Percentiles rank a stretch among this genome's conserved stretches.
These are phyloP conservation scores for Galerucella nymphaeae DNA, from an alignment of 2,888 invertebrate species.

Conservation along the genomic window DNA sequence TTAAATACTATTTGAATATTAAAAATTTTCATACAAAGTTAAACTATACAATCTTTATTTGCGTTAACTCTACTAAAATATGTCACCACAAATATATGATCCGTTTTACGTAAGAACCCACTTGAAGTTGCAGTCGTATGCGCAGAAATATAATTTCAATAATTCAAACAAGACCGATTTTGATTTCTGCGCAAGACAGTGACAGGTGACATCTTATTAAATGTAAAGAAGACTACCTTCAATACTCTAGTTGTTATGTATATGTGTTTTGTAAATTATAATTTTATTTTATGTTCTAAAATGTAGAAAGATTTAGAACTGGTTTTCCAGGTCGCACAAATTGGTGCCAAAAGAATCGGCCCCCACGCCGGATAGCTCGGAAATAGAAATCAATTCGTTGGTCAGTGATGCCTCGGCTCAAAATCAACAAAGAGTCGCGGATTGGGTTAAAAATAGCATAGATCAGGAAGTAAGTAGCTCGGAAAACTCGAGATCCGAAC, in stretches of 20 bases:
- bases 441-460: slow-evolving; percentile 79
- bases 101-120: too few species aligned
- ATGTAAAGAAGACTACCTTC: too few species aligned
- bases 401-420: slow-evolving; percentile 53
- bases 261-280: background rate
- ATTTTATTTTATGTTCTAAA: background rate
- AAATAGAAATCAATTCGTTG: slow-evolving; percentile 47
- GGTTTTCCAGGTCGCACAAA: slow-evolving; percentile 58
- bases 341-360: slow-evolving; percentile 40
- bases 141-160: too few species aligned
- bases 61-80: too few species aligned
- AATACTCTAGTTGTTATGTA: background rate
- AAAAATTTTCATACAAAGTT: too few species aligned
- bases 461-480: slow-evolving; percentile 66
- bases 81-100: too few species aligned
- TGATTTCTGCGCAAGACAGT: too few species aligned
- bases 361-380: slow-evolving; percentile 41
- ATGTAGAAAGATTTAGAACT: background rate
- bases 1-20: too few species aligned
- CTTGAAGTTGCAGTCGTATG: too few species aligned
- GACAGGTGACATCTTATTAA: too few species aligned
- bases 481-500: slow-evolving; percentile 59
- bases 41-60: too few species aligned
- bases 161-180: too few species aligned
- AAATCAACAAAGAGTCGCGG: slow-evolving; percentile 70